Evolutionary conservation across 2,113 vertebrate genomes (phyloP).

Genomic region (Burhinus oedicnemus): DNA sequence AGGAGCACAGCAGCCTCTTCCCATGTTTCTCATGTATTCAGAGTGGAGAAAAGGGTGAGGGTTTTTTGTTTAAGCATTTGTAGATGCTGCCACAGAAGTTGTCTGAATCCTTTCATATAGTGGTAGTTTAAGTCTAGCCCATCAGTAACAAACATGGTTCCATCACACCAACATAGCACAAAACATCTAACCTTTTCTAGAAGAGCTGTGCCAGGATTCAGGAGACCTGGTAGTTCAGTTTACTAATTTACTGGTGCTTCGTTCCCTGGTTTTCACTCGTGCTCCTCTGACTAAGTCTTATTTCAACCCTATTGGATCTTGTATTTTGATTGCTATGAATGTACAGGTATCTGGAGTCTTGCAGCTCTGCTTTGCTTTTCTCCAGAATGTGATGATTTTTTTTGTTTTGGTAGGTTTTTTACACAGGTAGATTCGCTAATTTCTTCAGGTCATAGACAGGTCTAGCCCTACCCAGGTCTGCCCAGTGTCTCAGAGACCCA

Average conservation of each 20-base stretch:
- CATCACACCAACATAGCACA: accelerated
- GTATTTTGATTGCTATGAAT: background rate
- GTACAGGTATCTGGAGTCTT: background rate
- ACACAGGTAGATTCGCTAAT: background rate
- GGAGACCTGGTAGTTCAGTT: background rate
- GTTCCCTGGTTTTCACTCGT: no score
- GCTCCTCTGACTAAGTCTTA: no score
- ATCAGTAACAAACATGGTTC: background rate
- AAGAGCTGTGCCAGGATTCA: background rate
- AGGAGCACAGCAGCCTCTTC: background rate
- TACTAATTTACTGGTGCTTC: background rate
- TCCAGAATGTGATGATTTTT: background rate
- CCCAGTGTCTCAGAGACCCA: background rate
- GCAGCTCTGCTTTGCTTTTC: background rate
- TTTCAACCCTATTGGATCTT: background rate
- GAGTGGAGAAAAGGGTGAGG: background rate
- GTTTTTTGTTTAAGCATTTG: background rate
- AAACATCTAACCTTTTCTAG: background rate
- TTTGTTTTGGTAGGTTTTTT: background rate
- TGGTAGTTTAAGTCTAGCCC: background rate
- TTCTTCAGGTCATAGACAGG: background rate
- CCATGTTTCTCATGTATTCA: background rate
- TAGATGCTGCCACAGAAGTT: background rate
- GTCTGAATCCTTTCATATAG: background rate
- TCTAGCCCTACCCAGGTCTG: background rate